phyloP scores from a whole-genome alignment of 2,888 invertebrate genomes.

The Gortyna flavago region DNA sequence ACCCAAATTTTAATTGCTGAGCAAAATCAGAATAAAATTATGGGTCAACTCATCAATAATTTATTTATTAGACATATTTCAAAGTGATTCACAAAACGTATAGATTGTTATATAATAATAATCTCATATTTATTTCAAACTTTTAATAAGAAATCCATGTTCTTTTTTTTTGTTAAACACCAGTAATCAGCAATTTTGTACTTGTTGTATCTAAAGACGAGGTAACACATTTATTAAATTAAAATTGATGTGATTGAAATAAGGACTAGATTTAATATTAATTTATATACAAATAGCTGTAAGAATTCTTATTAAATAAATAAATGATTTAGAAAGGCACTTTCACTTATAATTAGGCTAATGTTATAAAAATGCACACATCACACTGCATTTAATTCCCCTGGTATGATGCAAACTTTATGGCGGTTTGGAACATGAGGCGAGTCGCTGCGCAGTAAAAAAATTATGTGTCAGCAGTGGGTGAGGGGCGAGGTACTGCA shows the following conservation, averaged over 20 bases:
- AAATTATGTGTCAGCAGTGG: neutral
- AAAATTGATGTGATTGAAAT: slow-evolving; percentile 67
- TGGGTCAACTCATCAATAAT: neutral
- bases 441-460: neutral
- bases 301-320: slow-evolving; percentile 79
- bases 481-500: neutral
- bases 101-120: slow-evolving; percentile 18
- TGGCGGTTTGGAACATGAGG: neutral
- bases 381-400: slow-evolving; percentile 10
- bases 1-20: neutral
- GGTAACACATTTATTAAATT: slow-evolving; percentile 55
- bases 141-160: slow-evolving; percentile 22
- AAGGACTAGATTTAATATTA: slow-evolving; percentile 77
- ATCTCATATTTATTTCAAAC: slow-evolving; percentile 16
- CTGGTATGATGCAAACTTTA: neutral
- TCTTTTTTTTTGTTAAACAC: slow-evolving; percentile 6
- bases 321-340: slow-evolving; percentile 70
- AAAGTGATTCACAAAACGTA: slow-evolving; percentile 7
- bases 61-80: slow-evolving; percentile 1
- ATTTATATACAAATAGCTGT: slow-evolving; percentile 77
- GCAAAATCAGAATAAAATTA: neutral
- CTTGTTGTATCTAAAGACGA: slow-evolving; percentile 35
- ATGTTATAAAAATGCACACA: slow-evolving; percentile 34
- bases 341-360: slow-evolving; percentile 40
- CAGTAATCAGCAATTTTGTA: slow-evolving; percentile 30